Base-by-base conservation (phyloP, 2,113 vertebrate species). In the Dasyprocta punctata region DNA sequence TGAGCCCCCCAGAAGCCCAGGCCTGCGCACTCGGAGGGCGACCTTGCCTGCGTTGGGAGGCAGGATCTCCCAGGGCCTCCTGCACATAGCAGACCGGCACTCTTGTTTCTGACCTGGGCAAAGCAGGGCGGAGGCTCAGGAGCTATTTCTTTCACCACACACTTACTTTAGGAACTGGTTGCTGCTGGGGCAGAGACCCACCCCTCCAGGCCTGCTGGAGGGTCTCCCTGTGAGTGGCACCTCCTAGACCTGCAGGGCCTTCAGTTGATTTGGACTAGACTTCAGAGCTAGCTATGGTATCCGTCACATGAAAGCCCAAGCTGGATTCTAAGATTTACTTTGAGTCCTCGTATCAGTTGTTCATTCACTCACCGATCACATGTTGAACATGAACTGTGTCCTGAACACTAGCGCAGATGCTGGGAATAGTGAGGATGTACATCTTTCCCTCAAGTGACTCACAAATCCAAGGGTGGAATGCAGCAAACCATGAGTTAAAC, bases 151-250 rank as follows among this genome's bases (percentile, higher is more conserved):
- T 94, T 86, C 67, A 91, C 86, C 96, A 67, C 63, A 75, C 58
- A 88, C 22, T 95, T 90, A 88, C 52, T 84, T 88, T 90, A 96
- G 88, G 90, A 95, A 95, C 58, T 88, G 78, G 33, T 52, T 92
- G 71, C 41, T 52, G 71, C 71, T 94, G 0, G 77, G 65, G 60
- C 44, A 56, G 38, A 33, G 44, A 71, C 58, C 44, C 67, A 69
- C 71, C 81, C 87, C 20, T 22, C 0, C 16, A n/a, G 84, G 36
- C 85, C 63, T 63, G 41, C 19, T 58, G 61, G 44, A 24, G 38
- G 49, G 47, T 22, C 69, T 28, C 52, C 61, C 71, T n/a, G n/a
- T 71, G 26, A 63, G 85, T 83, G 91, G 47, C 52, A 75, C 63
- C 11, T 1, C 49, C 63, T 65, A 41, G 5, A 61, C 63, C 81